These are phyloP conservation scores for Apogon hyalosoma DNA, from an alignment of 2,797 vertebrate genomes.

Conservation along the genomic window DNA sequence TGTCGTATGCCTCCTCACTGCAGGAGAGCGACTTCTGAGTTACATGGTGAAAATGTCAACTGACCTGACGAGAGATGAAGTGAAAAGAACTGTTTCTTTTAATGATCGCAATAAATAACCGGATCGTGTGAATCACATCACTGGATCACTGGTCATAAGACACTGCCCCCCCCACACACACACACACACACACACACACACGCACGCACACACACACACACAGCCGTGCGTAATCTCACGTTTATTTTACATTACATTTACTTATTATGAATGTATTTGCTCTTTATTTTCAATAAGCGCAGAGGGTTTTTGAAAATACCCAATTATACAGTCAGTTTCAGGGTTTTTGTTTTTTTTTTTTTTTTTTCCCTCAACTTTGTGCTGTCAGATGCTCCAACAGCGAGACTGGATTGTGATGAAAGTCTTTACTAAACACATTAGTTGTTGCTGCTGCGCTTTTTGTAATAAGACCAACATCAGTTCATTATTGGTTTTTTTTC, in stretches of 20 bases:
- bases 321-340: not conserved
- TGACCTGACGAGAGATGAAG: not conserved
- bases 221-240: constrained; percentile 3
- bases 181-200: too few species aligned
- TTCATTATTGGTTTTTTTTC: constrained; percentile 26
- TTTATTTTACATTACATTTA: not conserved
- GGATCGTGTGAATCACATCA: not conserved
- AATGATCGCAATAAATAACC: not conserved
- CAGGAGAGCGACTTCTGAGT: not conserved
- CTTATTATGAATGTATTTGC: too few species aligned
- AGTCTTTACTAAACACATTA: constrained; percentile 8
- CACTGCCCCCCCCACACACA: not conserved
- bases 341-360: too few species aligned
- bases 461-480: constrained; percentile 12
- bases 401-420: not conserved
- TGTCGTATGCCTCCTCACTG: constrained; percentile 29
- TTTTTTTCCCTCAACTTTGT: not conserved
- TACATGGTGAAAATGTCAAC: not conserved
- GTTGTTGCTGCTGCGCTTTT: not conserved
- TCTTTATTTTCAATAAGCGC: not conserved
- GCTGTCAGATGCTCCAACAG: constrained; percentile 6
- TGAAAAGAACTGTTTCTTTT: not conserved
- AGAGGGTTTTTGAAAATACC: constrained; percentile 8
- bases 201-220: too few species aligned
- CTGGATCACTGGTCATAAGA: not conserved